Evolutionary conservation across 2,797 vertebrate species (phyloP).

Genomic region (Catharus ustulatus): DNA sequence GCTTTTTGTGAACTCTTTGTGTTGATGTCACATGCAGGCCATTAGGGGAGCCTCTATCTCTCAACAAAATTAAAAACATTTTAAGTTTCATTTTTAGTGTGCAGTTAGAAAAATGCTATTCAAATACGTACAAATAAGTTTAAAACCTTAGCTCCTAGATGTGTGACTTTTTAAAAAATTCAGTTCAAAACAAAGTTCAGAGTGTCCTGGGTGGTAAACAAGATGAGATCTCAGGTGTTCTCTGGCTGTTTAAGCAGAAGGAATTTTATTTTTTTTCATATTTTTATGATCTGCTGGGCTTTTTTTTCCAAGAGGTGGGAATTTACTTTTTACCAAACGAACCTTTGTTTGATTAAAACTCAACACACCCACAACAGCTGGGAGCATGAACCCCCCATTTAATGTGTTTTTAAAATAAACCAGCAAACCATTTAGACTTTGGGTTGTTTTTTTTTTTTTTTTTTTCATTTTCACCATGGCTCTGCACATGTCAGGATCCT

Average conservation of each 20-base stretch:
- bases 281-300: not conserved
- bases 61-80: not conserved
- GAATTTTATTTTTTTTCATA: not conserved
- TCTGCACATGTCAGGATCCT: not conserved
- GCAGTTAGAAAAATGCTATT: not conserved
- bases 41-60: not conserved
- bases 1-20: not conserved
- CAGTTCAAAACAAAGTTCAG: not conserved
- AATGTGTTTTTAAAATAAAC: not conserved
- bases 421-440: not conserved
- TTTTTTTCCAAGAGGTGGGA: not conserved
- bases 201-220: not conserved
- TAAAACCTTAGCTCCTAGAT: accelerated
- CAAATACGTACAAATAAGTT: not conserved
- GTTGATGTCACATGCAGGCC: not conserved
- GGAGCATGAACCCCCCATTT: not conserved
- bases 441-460: not conserved
- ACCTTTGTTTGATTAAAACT: not conserved
- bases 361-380: not conserved
- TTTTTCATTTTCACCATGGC: not conserved
- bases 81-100: not conserved
- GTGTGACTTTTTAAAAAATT: not conserved
- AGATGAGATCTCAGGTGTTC: not conserved
- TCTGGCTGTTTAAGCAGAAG: not conserved
- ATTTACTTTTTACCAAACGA: not conserved